Percentiles rank a stretch among this genome's conserved stretches.
Evolutionary conservation across 2,888 invertebrate genomes (phyloP).

Genomic region (Antheraea assamensis): DNA sequence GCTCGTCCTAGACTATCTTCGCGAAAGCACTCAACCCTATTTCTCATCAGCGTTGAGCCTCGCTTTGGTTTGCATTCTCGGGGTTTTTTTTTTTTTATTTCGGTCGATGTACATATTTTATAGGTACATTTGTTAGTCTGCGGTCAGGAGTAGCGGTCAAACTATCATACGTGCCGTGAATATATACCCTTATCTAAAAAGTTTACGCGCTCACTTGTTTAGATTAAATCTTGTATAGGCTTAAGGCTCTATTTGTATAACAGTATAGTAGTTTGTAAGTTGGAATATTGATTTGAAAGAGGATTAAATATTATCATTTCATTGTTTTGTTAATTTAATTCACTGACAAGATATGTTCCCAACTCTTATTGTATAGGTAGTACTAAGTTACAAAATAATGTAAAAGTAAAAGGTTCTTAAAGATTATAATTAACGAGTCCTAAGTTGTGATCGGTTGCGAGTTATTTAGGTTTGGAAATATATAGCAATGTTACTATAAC

Average conservation of each 20-base stretch:
- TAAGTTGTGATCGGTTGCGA: no score
- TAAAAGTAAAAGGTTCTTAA: no score
- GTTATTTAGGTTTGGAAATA: no score
- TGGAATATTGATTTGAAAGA: no score
- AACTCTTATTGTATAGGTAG: no score
- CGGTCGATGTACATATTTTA: background rate
- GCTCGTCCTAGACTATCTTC: constrained; percentile 16
- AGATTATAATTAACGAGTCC: no score
- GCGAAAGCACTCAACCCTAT: constrained; percentile 42
- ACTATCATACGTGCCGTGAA: background rate
- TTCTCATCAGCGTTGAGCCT: constrained; percentile 52
- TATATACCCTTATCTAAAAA: background rate
- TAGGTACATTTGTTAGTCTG: constrained; percentile 16
- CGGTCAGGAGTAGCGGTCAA: constrained; percentile 8
- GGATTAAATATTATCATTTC: no score
- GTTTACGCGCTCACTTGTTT: background rate
- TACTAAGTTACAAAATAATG: no score
- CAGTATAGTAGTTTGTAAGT: no score
- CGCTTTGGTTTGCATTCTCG: constrained; percentile 31
- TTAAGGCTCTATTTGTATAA: background rate
- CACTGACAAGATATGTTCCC: no score
- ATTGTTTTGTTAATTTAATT: no score
- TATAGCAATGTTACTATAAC: no score
- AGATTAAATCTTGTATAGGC: background rate
- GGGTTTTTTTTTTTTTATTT: background rate